phyloP scores from a whole-genome alignment of 1,140 invertebrate genomes.

The Pantala flavescens region DNA sequence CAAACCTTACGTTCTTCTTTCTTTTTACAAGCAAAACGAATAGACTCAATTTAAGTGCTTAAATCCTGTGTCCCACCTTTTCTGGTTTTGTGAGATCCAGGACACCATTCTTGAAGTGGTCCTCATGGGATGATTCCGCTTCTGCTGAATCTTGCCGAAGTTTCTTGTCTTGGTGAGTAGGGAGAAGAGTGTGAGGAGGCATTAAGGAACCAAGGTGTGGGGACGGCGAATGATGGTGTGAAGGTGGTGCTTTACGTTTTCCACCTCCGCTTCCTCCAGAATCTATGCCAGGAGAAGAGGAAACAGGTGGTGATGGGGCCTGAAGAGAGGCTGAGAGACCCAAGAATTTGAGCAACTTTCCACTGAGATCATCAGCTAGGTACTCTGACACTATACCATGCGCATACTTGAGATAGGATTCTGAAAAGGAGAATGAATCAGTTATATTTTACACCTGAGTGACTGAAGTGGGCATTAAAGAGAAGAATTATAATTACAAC shows the following conservation, averaged over 20 bases:
- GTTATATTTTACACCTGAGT: no score
- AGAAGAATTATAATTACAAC: no score
- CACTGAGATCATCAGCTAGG: constrained; percentile 49
- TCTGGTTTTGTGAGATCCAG: constrained; percentile 32
- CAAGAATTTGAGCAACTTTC: constrained; percentile 46
- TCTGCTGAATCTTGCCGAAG: not conserved
- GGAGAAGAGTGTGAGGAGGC: not conserved
- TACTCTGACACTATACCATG: constrained; percentile 59
- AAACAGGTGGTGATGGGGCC: not conserved
- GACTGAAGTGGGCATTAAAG: no score
- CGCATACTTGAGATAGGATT: constrained; percentile 38
- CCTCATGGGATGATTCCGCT: not conserved
- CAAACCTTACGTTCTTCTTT: not conserved
- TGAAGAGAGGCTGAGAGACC: constrained; percentile 46
- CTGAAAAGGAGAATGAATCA: not conserved
- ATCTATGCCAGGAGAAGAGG: not conserved
- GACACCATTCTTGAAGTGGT: constrained; percentile 10
- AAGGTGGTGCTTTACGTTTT: not conserved
- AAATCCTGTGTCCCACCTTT: constrained; percentile 27
- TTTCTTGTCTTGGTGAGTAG: constrained; percentile 11
- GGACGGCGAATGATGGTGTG: not conserved
- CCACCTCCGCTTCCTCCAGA: not conserved
- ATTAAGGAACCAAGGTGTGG: not conserved
- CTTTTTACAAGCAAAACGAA: not conserved
- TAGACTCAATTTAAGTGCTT: not conserved